Evolutionary conservation across 1,140 invertebrate species (phyloP).

Genomic region (Sitophilus oryzae): DNA sequence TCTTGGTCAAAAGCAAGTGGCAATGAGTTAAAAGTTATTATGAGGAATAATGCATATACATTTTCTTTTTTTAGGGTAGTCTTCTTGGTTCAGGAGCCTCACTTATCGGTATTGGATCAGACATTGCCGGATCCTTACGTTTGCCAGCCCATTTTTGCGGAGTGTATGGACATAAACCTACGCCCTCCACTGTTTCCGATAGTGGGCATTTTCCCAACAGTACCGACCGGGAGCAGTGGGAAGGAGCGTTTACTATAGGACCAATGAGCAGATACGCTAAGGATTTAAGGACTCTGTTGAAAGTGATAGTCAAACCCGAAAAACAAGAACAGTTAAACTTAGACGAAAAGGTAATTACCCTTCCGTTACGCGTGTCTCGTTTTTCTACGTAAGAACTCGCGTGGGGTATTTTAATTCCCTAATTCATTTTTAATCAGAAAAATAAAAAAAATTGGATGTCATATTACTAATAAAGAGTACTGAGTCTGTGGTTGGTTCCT

Average conservation of each 20-base stretch:
- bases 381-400: no score
- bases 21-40: no score
- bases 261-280: slow-evolving; percentile 70
- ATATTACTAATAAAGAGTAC: no score
- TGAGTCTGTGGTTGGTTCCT: no score
- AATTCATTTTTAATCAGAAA: no score
- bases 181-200: slow-evolving; percentile 55
- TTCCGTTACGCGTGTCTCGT: no score
- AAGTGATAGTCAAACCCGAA: slow-evolving; percentile 42
- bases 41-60: no score
- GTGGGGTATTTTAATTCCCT: no score
- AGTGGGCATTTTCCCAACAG: slow-evolving; percentile 44
- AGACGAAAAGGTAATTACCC: slow-evolving; percentile 30
- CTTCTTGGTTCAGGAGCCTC: slow-evolving; percentile 68
- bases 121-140: slow-evolving; percentile 78
- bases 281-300: slow-evolving; percentile 69
- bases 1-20: no score
- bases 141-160: slow-evolving; percentile 83
- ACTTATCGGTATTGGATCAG: slow-evolving; percentile 73
- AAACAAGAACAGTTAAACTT: slow-evolving; percentile 22
- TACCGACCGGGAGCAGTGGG: slow-evolving; percentile 24
- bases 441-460: no score
- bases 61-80: slow-evolving; percentile 51
- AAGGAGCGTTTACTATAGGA: slow-evolving; percentile 58
- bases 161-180: slow-evolving; percentile 77